phyloP scores from a whole-genome alignment of 2,888 invertebrate genomes.

The Tachystola acroxantha region DNA sequence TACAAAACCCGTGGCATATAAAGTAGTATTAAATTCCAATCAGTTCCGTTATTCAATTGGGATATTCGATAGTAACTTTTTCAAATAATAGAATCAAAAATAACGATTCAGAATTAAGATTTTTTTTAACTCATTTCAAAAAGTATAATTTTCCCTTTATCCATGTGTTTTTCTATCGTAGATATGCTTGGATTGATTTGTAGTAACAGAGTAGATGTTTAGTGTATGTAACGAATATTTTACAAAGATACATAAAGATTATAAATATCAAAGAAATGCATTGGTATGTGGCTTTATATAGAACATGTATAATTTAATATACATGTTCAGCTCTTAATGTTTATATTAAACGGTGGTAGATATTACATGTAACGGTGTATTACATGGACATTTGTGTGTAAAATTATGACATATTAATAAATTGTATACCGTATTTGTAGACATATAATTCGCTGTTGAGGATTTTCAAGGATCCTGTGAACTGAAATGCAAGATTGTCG shows the following conservation, averaged over 20 bases:
- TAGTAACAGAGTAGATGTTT: conserved; percentile 25
- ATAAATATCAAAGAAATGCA: conserved; percentile 75
- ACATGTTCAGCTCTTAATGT: conserved; percentile 72
- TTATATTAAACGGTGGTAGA: conserved; percentile 49
- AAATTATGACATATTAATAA: conserved; percentile 22
- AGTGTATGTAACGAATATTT: conserved; percentile 20
- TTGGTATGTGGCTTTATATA: conserved; percentile 79
- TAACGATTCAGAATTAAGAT: too few relatives aligned
- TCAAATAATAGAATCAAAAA: too few relatives aligned
- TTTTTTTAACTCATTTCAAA: too few relatives aligned
- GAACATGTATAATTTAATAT: conserved; percentile 59
- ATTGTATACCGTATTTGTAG: conserved; percentile 54
- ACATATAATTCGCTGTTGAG: conserved; percentile 47
- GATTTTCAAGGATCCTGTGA: conserved; percentile 25
- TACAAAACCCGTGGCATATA: too few relatives aligned
- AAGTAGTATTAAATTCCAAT: too few relatives aligned
- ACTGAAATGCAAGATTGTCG: neutral
- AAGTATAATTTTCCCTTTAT: neutral
- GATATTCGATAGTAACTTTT: too few relatives aligned
- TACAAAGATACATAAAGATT: conserved; percentile 45
- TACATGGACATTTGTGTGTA: conserved; percentile 25
- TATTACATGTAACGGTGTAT: conserved; percentile 40
- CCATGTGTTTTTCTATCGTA: conserved; percentile 14
- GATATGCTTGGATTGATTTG: conserved; percentile 25
- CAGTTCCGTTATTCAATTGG: too few relatives aligned